A percentile compares a stretch with the other conserved stretches of the same genome.
Conservation (phyloP, 2,113 vertebrate genomes). For the Mystacornis crossleyi region DNA sequence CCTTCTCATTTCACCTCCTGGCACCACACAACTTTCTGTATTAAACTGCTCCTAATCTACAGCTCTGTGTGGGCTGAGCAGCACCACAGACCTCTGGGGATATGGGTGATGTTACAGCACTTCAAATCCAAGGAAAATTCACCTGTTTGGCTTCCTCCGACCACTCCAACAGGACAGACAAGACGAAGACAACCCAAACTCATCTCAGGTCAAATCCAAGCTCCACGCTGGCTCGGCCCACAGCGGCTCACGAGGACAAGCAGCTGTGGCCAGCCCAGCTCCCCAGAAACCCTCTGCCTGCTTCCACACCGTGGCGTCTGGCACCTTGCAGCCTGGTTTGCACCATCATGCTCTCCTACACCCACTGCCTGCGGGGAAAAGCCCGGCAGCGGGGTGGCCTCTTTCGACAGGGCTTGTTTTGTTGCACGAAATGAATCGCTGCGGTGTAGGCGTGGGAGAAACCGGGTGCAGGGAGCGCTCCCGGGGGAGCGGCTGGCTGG, state of each 20-base stretch:
- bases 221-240: fast-evolving
- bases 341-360: neutral
- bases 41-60: neutral
- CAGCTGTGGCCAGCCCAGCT: neutral
- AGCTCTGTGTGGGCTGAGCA: neutral
- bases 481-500: fast-evolving
- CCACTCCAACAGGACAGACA: fast-evolving
- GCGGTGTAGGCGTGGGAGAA: neutral
- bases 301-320: fast-evolving
- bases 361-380: neutral
- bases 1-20: neutral
- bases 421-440: neutral
- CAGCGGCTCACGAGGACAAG: neutral
- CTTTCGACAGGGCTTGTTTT: constrained; percentile 18
- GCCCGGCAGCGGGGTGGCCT: neutral
- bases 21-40: neutral
- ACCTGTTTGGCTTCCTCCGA: neutral
- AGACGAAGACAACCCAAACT: neutral
- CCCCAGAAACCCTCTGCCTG: neutral
- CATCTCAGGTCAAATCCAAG: fast-evolving
- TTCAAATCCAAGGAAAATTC: neutral
- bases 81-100: neutral
- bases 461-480: neutral
- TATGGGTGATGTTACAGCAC: fast-evolving
- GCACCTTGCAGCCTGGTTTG: neutral